Conservation (phyloP, 2,888 invertebrate genomes). For the Temnothorax unifasciatus region DNA sequence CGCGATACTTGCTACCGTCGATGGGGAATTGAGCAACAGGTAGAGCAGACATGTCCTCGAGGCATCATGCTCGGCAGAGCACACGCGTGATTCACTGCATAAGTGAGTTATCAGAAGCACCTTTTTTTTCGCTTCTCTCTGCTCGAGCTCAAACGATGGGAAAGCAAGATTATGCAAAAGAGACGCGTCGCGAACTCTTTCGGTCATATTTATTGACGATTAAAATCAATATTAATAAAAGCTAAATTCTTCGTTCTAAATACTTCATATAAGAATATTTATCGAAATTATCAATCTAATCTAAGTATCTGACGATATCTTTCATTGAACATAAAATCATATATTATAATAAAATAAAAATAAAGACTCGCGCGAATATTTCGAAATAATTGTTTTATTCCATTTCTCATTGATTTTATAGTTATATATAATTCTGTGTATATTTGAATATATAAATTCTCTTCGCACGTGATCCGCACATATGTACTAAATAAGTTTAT, state of each 20-base stretch:
- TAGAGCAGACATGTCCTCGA: slow-evolving; percentile 81
- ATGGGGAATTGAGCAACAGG: slow-evolving; percentile 82
- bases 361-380: background rate
- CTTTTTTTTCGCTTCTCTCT: slow-evolving; percentile 63
- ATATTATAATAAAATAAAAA: slow-evolving; percentile 8
- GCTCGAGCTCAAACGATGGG: slow-evolving; percentile 31
- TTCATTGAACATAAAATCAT: background rate
- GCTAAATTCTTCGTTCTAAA: background rate
- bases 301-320: background rate
- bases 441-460: slow-evolving; percentile 2
- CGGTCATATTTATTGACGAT: background rate
- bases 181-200: background rate
- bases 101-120: slow-evolving; percentile 75
- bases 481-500: background rate
- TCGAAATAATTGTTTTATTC: background rate
- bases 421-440: background rate
- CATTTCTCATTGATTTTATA: background rate
- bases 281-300: background rate
- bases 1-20: slow-evolving; percentile 70
- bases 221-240: background rate
- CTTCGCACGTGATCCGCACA: background rate
- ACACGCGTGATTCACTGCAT: slow-evolving; percentile 76
- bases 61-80: slow-evolving; percentile 77
- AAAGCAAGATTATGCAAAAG: slow-evolving; percentile 5
- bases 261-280: background rate